Conservation (phyloP, 2,113 vertebrate genomes). For the Semnornis frantzii region DNA sequence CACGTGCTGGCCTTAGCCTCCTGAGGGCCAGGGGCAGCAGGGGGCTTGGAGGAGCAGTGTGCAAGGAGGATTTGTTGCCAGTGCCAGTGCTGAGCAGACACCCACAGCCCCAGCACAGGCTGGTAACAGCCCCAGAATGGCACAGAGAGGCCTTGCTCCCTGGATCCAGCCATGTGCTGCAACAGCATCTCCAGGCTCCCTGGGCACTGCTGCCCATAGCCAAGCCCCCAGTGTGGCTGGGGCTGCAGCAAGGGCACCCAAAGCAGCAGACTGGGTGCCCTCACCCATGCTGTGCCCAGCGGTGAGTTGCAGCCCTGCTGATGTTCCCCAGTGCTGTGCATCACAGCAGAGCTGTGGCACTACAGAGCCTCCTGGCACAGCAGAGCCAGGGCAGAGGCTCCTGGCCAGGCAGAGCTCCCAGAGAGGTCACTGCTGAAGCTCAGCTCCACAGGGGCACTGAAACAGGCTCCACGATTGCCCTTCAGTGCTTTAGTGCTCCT, state of each 20-base stretch:
- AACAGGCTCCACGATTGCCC: rapidly evolving
- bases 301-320: rapidly evolving
- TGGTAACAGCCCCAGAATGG: neutral
- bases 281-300: neutral
- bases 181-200: no score
- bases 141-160: rapidly evolving
- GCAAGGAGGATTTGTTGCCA: neutral
- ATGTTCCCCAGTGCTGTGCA: neutral
- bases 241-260: neutral
- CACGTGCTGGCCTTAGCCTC: neutral
- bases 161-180: neutral
- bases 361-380: neutral
- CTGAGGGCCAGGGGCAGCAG: slow-evolving; percentile 11
- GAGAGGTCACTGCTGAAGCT: neutral
- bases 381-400: neutral
- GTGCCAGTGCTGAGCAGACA: neutral
- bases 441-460: neutral
- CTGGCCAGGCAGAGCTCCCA: neutral
- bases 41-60: neutral
- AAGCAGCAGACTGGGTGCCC: neutral
- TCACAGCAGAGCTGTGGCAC: neutral
- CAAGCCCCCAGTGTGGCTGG: rapidly evolving
- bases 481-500: neutral
- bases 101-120: neutral
- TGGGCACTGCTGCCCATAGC: neutral